Evolutionary conservation across 2,888 invertebrate genomes (phyloP).

Genomic region (Polyommatus iphigenia): DNA sequence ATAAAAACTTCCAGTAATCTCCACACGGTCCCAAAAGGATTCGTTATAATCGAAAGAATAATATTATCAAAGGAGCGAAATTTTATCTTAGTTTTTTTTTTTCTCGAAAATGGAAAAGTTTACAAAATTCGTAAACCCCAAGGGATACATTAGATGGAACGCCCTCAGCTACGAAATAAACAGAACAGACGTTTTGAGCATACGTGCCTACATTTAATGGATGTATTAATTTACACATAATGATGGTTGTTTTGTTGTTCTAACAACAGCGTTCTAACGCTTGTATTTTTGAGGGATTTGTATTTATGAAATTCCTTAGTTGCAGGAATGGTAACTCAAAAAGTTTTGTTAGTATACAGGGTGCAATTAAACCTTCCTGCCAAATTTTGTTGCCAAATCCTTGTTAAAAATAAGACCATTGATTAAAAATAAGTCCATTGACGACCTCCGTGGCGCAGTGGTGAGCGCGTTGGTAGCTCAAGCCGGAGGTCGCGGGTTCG

Average conservation of each 20-base stretch:
- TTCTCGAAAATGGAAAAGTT: constrained; percentile 8
- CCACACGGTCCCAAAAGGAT: constrained; percentile 3
- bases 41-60: constrained; percentile 20
- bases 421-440: too few species aligned
- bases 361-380: too few species aligned
- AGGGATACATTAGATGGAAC: constrained; percentile 3
- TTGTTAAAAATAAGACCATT: too few species aligned
- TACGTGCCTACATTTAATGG: constrained; percentile 3
- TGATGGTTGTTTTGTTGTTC: background rate
- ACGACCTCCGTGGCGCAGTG: too few species aligned
- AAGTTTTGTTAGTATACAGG: too few species aligned
- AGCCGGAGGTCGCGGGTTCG: too few species aligned
- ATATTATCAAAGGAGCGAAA: constrained; percentile 4
- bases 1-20: constrained; percentile 9
- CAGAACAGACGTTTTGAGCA: background rate
- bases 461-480: too few species aligned
- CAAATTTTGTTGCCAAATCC: too few species aligned
- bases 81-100: constrained; percentile 27
- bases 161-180: constrained; percentile 2
- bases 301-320: background rate
- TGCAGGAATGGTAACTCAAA: background rate
- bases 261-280: too few species aligned
- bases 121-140: background rate
- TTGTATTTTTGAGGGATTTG: background rate
- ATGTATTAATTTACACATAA: constrained; percentile 20